Percentiles rank a stretch among this genome's conserved stretches.
Evolutionary conservation across 2,888 invertebrate species (phyloP).

Genomic region (Nemurella pictetii): DNA sequence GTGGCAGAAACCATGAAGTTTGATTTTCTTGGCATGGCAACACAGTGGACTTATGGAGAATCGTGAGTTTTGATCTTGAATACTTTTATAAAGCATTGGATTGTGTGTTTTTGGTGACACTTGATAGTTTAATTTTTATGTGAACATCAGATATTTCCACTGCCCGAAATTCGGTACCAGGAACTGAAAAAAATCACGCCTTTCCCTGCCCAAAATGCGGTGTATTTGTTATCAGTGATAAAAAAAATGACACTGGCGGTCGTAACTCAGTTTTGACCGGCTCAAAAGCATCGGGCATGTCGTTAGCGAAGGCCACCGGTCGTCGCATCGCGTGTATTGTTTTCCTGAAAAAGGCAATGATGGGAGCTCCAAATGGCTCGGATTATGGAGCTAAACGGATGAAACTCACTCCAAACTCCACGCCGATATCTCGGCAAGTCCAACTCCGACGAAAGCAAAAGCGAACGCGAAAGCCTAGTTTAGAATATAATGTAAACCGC

Average conservation of each 20-base stretch:
- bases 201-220: not conserved
- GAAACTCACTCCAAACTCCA: not conserved
- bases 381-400: not conserved
- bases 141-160: too few species aligned
- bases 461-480: slow-evolving; percentile 9
- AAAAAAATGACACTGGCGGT: not conserved
- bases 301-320: not conserved
- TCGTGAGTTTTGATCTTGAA: too few species aligned
- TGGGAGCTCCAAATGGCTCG: not conserved
- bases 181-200: not conserved
- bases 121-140: too few species aligned
- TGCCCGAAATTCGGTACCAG: too few species aligned
- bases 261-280: not conserved
- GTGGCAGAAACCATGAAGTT: too few species aligned
- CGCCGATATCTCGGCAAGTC: not conserved
- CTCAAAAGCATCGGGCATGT: not conserved
- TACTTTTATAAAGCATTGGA: too few species aligned
- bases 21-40: too few species aligned
- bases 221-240: not conserved
- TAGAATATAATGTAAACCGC: slow-evolving; percentile 9
- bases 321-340: not conserved
- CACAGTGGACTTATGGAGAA: too few species aligned
- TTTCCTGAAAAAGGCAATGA: slow-evolving; percentile 22
- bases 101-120: too few species aligned
- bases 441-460: not conserved